Evolutionary conservation across 1,140 invertebrate genomes (phyloP), one percentile per base, ranked within the genome.

Genomic region (Cyclargus thomasi): DNA sequence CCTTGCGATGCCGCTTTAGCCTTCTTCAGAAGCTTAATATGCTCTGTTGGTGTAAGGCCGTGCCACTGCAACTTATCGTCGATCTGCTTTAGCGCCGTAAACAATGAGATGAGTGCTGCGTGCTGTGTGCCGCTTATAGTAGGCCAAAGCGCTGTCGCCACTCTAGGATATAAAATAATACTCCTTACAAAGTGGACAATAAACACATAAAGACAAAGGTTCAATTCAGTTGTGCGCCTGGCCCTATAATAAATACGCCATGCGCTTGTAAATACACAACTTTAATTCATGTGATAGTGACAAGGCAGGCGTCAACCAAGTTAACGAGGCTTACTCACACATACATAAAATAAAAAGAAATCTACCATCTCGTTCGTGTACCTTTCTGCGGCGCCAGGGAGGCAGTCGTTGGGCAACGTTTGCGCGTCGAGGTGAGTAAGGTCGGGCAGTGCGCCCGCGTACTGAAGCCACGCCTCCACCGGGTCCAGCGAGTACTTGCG

Each of bases 1-100:
- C 86, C 84, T 53, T 77, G 68, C 1, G 83, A 88, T 5, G 83
- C 82, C 1, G 86, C 83, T 57, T 86, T 89, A 14, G 77, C 78
- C 47, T 88, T 88, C 75, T 89, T 89, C 22, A 88, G 69, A 21
- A 89, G 79, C 59, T 88, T 88, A 69, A 88, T 82, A 64, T 89
- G 86, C 39, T 89, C 85, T 2, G 68, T 63, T 1, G 81, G 71
- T 5, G 74, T 74, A 18, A 86, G 79, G 0, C 83, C 84, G 68
- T 59, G 67, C 2, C 83, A 36, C 10, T 67, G 67, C 6, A 70
- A 65, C 70, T 79, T 80, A 29, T 89, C 84, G 62, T 89, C 85
- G n/a, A 85, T 69, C 17, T 64, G 70, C 67, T 75, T 77, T 62
- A 89, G 76, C 7, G 83, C 63, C 11, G 76, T 67, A 72, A 86